phyloP scores from a whole-genome alignment of 2,797 vertebrate species.

The Oreortyx pictus region DNA sequence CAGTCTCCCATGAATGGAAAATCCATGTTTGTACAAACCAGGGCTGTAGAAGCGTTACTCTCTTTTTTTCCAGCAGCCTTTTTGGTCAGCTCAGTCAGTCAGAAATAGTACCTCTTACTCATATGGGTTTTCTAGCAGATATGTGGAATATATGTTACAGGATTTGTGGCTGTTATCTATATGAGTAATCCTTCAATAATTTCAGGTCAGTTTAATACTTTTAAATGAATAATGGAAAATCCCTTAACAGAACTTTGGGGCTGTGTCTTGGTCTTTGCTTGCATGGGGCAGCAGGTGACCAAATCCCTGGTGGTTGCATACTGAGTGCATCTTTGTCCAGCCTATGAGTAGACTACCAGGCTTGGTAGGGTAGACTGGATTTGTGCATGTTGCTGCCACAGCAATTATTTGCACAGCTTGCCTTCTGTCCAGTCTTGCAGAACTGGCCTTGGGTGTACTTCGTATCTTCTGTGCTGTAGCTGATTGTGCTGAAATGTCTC shows the following conservation, averaged over 20 bases:
- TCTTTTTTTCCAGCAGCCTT: not conserved
- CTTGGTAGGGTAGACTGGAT: not conserved
- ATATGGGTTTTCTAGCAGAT: not conserved
- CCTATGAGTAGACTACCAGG: not conserved
- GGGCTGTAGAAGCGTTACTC: not conserved
- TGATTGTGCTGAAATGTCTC: slow-evolving; percentile 45
- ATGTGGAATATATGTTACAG: accelerated
- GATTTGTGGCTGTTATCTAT: not conserved
- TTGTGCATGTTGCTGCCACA: accelerated
- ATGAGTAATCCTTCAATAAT: not conserved
- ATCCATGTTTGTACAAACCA: not conserved
- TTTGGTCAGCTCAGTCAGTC: not conserved
- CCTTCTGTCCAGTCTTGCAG: not conserved
- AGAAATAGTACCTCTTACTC: not conserved
- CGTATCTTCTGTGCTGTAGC: not conserved
- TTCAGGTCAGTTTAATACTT: not conserved
- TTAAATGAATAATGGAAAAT: not conserved
- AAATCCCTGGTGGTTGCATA: not conserved
- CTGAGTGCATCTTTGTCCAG: accelerated
- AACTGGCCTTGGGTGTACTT: not conserved
- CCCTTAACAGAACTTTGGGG: not conserved
- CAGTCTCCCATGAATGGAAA: not conserved
- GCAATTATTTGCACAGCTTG: accelerated
- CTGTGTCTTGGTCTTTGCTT: not conserved
- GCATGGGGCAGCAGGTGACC: not conserved